Base-by-base conservation (phyloP, 2,797 vertebrate species). In the Sarcophilus harrisii region DNA sequence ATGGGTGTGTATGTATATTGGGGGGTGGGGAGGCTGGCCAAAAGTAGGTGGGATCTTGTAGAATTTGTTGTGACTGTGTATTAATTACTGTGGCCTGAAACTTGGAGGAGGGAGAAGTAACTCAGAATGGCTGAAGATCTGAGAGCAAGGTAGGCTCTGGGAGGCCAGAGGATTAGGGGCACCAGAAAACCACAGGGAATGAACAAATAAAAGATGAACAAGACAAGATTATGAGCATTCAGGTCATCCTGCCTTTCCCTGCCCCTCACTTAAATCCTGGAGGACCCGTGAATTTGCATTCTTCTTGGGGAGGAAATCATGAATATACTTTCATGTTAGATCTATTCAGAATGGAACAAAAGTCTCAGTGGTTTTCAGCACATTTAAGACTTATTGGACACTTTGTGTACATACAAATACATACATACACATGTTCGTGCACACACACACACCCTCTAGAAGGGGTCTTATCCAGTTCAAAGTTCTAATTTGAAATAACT, bases 101-200 rank as follows among this genome's bases (percentile, higher is more conserved):
- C 28, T 92, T 59, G 60, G 94, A 92, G 93, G 58, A 92, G 91
- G 98, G 97, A 66, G 97, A 98, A 97, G 93, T 98, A 97, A 98
- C 94, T 98, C 97, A 98, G 94, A 97, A 93, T 96, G 96, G 1
- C 32, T 5, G 14, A 66, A 13, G 12, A 32, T 4, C 60, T 32
- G 29, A 32, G 62, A 66, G 14, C 62, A n/a, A 6, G 32, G 30
- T 6, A 9, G 62, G 14, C 30, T 66, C 13, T 32, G 62, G 32
- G 62, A 16, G 29, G 32, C 62, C 27, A 28, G 30, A 29, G 30
- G 60, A 66, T 30, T 4, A 66, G 32, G 14, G 30, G 11, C 4
- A 3, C 13, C 12, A 62, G 29, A 62, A 62, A 32, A 1, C 0
- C 0, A 1, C 0, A 16, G 30, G 73, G 14, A 66, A 8, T 24